Conservation (phyloP, 2,797 vertebrate species). For the Malacoctenus gilli region DNA sequence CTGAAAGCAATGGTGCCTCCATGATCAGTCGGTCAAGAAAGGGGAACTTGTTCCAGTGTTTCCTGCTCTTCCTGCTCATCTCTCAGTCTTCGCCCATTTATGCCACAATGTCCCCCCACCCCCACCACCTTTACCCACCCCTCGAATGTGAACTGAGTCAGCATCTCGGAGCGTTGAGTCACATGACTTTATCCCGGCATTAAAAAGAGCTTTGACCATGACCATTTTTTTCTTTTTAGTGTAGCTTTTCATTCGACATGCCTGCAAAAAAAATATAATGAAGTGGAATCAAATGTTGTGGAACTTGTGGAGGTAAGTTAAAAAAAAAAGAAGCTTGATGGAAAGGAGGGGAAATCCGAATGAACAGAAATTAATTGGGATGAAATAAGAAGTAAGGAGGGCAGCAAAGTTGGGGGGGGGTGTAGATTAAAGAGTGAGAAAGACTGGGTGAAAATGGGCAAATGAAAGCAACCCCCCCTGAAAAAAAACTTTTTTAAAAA, state of each 20-base stretch:
- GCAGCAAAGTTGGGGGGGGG: conserved; percentile 46
- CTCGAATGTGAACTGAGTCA: conserved; percentile 45
- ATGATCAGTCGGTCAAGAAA: too few relatives aligned
- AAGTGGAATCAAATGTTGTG: conserved; percentile 62
- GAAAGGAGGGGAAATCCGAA: conserved; percentile 78
- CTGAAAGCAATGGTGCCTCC: too few relatives aligned
- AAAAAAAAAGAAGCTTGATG: conserved; percentile 70
- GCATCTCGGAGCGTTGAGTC: conserved; percentile 55
- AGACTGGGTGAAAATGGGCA: conserved; percentile 45
- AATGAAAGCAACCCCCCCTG: conserved; percentile 61
- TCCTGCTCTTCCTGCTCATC: not conserved
- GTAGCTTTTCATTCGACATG: conserved; percentile 44
- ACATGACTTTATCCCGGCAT: conserved; percentile 55
- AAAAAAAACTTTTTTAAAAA: conserved; percentile 70
- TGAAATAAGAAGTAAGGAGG: conserved; percentile 74
- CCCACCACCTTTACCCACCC: too few relatives aligned
- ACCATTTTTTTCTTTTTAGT: conserved; percentile 59
- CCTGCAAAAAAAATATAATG: conserved; percentile 61
- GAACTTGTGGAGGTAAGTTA: conserved; percentile 55
- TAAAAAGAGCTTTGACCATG: conserved; percentile 50
- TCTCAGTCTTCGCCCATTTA: conserved; percentile 32
- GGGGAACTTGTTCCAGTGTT: conserved; percentile 13
- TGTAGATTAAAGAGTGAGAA: conserved; percentile 62
- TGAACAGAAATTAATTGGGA: conserved; percentile 80
- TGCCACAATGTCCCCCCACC: conserved; percentile 54